These are phyloP conservation scores for Paelopatides confundens DNA, from an alignment of 53 echinoderm and acorn worm genomes.

Conservation along the genomic window DNA sequence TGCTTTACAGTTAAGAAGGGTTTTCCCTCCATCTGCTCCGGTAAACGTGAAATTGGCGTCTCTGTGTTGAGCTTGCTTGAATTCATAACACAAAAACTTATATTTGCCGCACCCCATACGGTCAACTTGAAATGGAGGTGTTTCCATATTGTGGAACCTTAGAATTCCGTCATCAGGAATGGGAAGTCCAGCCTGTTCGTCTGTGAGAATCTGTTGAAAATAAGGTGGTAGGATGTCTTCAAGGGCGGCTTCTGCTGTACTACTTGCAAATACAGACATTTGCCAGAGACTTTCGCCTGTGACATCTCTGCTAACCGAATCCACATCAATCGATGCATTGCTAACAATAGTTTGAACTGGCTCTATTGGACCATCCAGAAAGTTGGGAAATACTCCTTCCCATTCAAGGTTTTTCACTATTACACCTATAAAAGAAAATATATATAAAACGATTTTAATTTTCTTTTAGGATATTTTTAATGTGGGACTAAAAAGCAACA, in stretches of 20 bases:
- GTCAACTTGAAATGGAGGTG: slow-evolving; percentile 44
- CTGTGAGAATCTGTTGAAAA: slow-evolving; percentile 17
- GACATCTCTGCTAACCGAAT: slow-evolving; percentile 13
- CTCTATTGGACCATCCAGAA: background rate
- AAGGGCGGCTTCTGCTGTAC: background rate
- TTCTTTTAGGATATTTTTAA: too few species aligned
- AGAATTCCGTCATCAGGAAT: slow-evolving; percentile 17
- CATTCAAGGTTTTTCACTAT: slow-evolving; percentile 22
- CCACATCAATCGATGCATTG: slow-evolving; percentile 12
- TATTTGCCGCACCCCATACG: slow-evolving; percentile 39
- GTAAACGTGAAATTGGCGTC: slow-evolving; percentile 6
- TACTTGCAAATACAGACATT: slow-evolving; percentile 43
- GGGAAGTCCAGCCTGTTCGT: slow-evolving; percentile 20
- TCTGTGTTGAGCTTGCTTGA: background rate
- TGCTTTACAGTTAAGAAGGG: slow-evolving; percentile 21
- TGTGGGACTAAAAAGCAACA: too few species aligned
- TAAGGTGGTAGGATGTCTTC: slow-evolving; percentile 11
- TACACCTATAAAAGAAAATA: background rate
- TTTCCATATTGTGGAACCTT: slow-evolving; percentile 25
- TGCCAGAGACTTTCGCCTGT: slow-evolving; percentile 21
- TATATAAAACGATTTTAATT: too few species aligned
- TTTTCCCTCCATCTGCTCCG: slow-evolving; percentile 19
- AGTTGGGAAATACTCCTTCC: slow-evolving; percentile 29
- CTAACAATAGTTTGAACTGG: background rate
- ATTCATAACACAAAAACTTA: slow-evolving; percentile 30